Evolutionary conservation across 2,113 vertebrate genomes (phyloP).

Genomic region (Takifugu flavidus): DNA sequence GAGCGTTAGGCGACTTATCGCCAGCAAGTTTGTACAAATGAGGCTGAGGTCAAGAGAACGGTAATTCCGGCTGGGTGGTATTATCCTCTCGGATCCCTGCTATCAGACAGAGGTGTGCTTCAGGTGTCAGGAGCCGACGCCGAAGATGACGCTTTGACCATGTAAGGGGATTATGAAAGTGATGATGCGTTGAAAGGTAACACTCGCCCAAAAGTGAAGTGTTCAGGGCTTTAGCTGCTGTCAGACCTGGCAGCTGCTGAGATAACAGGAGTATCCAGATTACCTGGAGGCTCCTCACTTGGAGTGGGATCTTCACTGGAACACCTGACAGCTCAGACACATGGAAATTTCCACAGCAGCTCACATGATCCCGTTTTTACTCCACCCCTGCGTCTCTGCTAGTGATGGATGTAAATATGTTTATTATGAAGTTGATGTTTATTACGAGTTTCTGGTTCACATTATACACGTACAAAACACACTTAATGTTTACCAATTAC

Average conservation of each 20-base stretch:
- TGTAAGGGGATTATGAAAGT: conserved; percentile 75
- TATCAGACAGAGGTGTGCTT: conserved; percentile 56
- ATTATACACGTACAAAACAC: no score
- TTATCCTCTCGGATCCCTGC: conserved; percentile 58
- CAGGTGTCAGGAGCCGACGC: conserved; percentile 55
- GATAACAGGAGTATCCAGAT: conserved; percentile 68
- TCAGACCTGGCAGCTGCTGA: conserved; percentile 65
- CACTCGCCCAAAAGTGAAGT: conserved; percentile 69
- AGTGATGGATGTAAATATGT: no score
- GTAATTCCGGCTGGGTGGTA: conserved; percentile 57
- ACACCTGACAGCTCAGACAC: conserved; percentile 33
- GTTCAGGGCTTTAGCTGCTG: conserved; percentile 62
- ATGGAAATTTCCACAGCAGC: conserved; percentile 26
- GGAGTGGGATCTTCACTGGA: conserved; percentile 42
- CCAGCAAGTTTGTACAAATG: conserved; percentile 22
- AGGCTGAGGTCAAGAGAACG: conserved; percentile 41
- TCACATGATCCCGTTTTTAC: no score
- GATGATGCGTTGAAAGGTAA: conserved; percentile 75
- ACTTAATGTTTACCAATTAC: no score
- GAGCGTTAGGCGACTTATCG: conserved; percentile 13
- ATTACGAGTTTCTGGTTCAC: no score
- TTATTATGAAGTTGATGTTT: no score
- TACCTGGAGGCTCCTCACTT: conserved; percentile 55
- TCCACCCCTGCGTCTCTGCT: no score
- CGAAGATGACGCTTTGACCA: conserved; percentile 61